A percentile compares a stretch with the other conserved stretches of the same genome.
These are phyloP conservation scores for Microdon myrmicae DNA, from an alignment of 2,888 invertebrate species.

Conservation along the genomic window DNA sequence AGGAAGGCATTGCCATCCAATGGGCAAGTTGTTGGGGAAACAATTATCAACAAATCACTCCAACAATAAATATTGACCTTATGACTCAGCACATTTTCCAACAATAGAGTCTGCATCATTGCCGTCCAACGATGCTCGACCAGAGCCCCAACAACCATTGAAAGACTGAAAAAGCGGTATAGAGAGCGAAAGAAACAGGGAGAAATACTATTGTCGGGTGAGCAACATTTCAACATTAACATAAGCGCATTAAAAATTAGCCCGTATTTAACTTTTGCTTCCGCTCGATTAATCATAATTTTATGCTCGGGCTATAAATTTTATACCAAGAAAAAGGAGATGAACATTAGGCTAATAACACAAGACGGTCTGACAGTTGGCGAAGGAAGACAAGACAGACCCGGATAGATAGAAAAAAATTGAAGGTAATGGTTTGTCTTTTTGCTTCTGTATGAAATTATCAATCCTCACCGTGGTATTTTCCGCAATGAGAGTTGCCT, in stretches of 20 bases:
- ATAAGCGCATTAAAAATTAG: conserved; percentile 50
- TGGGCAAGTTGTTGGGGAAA: conserved; percentile 29
- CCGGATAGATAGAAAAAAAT: conserved; percentile 6
- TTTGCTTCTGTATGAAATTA: conserved; percentile 45
- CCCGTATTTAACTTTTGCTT: conserved; percentile 49
- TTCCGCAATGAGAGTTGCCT: conserved; percentile 25
- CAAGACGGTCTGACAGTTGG: conserved; percentile 16
- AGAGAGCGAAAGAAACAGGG: neutral
- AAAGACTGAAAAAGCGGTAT: neutral
- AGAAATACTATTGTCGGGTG: conserved; percentile 24
- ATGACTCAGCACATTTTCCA: conserved; percentile 27
- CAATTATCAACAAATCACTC: conserved; percentile 49
- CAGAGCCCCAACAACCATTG: neutral
- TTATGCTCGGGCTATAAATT: conserved; percentile 48
- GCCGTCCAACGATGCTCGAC: neutral
- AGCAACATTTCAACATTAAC: conserved; percentile 38
- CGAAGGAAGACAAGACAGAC: conserved; percentile 12
- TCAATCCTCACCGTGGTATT: conserved; percentile 34
- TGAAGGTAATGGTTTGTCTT: neutral
- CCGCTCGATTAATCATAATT: conserved; percentile 53
- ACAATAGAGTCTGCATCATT: conserved; percentile 1
- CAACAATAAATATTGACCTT: conserved; percentile 39
- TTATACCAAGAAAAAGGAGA: conserved; percentile 17
- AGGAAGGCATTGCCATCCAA: conserved; percentile 23
- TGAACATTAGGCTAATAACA: conserved; percentile 20